These are phyloP conservation scores for Fratercula arctica DNA, from an alignment of 2,797 vertebrate genomes.

Conservation along the genomic window DNA sequence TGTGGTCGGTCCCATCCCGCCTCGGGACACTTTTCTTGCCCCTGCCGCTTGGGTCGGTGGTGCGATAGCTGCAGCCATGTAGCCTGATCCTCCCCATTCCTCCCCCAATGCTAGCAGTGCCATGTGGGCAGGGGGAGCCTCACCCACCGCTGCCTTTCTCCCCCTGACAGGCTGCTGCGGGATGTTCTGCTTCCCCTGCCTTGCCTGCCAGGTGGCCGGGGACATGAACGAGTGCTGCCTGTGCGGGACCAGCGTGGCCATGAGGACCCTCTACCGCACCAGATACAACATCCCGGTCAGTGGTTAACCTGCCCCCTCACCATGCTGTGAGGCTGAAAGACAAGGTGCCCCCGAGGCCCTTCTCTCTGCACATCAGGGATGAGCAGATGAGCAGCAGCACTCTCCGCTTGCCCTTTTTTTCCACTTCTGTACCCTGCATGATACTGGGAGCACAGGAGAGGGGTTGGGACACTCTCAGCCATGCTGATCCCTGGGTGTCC, in stretches of 20 bases:
- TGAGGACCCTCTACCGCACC: conserved; percentile 85
- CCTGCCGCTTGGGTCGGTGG: accelerated
- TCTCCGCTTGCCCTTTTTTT: accelerated
- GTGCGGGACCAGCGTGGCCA: conserved; percentile 74
- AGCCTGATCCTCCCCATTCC: not conserved
- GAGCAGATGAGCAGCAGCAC: not conserved
- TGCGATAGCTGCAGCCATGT: not conserved
- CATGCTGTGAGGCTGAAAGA: accelerated
- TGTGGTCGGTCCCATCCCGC: accelerated
- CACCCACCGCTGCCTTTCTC: not conserved
- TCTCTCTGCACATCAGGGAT: too few relatives aligned
- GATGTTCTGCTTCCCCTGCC: conserved; percentile 70
- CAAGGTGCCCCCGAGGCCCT: accelerated
- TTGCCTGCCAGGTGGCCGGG: conserved; percentile 77
- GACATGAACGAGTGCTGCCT: conserved; percentile 85
- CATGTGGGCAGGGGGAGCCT: accelerated
- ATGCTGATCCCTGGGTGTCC: not conserved
- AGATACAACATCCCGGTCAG: conserved; percentile 84
- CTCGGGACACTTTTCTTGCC: accelerated
- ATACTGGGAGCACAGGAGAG: not conserved
- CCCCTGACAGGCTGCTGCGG: conserved; percentile 74
- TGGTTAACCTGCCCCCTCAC: not conserved
- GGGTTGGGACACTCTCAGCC: not conserved
- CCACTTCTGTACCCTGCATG: accelerated
- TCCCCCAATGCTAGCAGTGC: accelerated